phyloP scores from a whole-genome alignment of 1,140 invertebrate species.

The Drosophila ficusphila region DNA sequence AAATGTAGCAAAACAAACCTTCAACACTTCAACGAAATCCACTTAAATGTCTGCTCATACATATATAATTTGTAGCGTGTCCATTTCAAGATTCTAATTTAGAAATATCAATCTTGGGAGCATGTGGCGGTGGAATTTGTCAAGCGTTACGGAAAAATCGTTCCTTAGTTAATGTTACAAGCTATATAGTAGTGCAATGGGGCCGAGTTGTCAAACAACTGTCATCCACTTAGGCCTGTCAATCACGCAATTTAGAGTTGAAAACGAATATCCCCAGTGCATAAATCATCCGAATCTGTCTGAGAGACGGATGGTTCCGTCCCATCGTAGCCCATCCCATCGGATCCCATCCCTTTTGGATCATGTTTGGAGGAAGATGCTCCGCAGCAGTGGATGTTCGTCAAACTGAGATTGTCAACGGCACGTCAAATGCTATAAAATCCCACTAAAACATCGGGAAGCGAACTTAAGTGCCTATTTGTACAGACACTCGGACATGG shows the following conservation, averaged over 20 bases:
- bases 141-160: slow-evolving; percentile 81
- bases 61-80: slow-evolving; percentile 25
- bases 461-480: slow-evolving; percentile 73
- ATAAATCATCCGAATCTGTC: slow-evolving; percentile 69
- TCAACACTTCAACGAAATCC: slow-evolving; percentile 6
- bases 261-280: slow-evolving; percentile 56
- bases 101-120: slow-evolving; percentile 57
- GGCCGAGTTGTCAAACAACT: slow-evolving; percentile 82
- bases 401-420: slow-evolving; percentile 80
- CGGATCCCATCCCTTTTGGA: slow-evolving; percentile 2
- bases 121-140: slow-evolving; percentile 78
- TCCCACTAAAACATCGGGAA: slow-evolving; percentile 58
- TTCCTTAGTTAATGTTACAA: slow-evolving; percentile 63
- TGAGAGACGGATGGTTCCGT: slow-evolving; percentile 41
- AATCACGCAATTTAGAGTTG: slow-evolving; percentile 76
- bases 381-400: slow-evolving; percentile 62
- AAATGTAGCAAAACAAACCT: neutral
- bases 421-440: slow-evolving; percentile 77
- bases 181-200: slow-evolving; percentile 65
- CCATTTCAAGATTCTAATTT: slow-evolving; percentile 34
- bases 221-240: slow-evolving; percentile 83
- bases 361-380: slow-evolving; percentile 36
- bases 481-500: slow-evolving; percentile 41
- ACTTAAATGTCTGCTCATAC: slow-evolving; percentile 2
- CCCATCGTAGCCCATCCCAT: slow-evolving; percentile 7